phyloP scores from a whole-genome alignment of 2,113 vertebrate genomes.

The Larimichthys polyactis region DNA sequence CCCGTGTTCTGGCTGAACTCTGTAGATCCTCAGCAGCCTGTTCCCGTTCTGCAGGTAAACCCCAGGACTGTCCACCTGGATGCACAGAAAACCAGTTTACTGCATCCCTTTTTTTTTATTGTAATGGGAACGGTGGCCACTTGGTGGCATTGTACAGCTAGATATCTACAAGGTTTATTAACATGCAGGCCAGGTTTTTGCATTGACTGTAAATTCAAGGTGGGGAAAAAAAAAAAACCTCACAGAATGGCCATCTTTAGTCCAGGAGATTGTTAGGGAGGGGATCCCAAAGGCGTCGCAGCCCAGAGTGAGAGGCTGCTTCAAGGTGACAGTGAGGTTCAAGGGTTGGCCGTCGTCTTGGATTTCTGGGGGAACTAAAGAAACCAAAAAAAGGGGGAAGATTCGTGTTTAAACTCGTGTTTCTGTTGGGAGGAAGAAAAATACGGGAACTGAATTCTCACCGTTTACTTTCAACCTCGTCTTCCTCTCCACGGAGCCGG shows the following conservation, averaged over 20 bases:
- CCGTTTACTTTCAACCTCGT: slow-evolving; percentile 87
- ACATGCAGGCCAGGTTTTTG: slow-evolving; percentile 10
- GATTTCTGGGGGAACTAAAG: slow-evolving; percentile 88
- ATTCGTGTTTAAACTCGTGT: background rate
- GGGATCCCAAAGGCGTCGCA: slow-evolving; percentile 87
- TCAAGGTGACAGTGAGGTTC: slow-evolving; percentile 86
- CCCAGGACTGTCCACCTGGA: slow-evolving; percentile 80
- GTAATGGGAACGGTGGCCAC: slow-evolving; percentile 63
- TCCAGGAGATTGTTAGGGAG: slow-evolving; percentile 86
- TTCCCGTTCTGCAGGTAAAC: slow-evolving; percentile 83
- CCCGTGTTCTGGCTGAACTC: slow-evolving; percentile 82
- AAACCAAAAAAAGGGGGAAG: slow-evolving; percentile 9
- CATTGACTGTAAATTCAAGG: background rate
- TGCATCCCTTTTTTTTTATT: slow-evolving; percentile 2
- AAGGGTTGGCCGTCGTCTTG: slow-evolving; percentile 77
- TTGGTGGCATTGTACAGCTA: slow-evolving; percentile 71
- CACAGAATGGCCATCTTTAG: slow-evolving; percentile 86
- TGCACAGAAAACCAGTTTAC: slow-evolving; percentile 11
- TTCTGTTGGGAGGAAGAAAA: background rate
- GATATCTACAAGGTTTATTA: slow-evolving; percentile 14
- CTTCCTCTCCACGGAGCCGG: slow-evolving; percentile 85
- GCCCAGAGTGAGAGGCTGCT: slow-evolving; percentile 87
- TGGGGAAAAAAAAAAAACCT: slow-evolving; percentile 62
- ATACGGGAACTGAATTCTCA: slow-evolving; percentile 63
- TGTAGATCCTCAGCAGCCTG: slow-evolving; percentile 84